These are phyloP conservation scores for Sclerodermus sp. DNA, from an alignment of 2,888 invertebrate genomes.

Conservation along the genomic window DNA sequence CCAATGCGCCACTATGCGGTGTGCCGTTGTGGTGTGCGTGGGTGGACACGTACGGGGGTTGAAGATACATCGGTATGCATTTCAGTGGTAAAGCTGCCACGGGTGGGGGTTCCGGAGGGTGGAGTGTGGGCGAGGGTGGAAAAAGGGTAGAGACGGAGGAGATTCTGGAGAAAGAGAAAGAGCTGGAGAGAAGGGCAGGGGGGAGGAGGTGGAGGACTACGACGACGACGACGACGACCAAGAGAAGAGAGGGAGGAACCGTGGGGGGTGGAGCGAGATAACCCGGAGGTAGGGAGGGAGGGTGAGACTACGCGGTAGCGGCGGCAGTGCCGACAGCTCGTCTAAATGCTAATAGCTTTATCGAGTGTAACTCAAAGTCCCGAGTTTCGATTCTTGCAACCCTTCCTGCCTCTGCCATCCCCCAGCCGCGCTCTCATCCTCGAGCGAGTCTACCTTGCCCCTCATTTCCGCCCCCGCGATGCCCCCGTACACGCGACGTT, in stretches of 20 bases:
- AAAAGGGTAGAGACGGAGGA: slow-evolving; percentile 1
- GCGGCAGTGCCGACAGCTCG: slow-evolving; percentile 51
- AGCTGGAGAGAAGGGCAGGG: slow-evolving; percentile 20
- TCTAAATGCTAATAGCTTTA: slow-evolving; percentile 59
- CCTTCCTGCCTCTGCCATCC: too few species aligned
- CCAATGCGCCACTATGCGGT: slow-evolving; percentile 27
- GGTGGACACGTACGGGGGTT: not conserved
- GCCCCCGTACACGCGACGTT: not conserved
- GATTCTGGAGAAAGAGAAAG: slow-evolving; percentile 12
- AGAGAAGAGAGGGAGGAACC: too few species aligned
- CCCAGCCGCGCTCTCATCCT: slow-evolving; percentile 10
- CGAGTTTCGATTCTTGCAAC: slow-evolving; percentile 45
- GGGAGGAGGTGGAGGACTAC: slow-evolving; percentile 9
- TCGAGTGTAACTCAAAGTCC: slow-evolving; percentile 52
- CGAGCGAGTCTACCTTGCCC: slow-evolving; percentile 20
- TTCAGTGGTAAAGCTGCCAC: slow-evolving; percentile 41
- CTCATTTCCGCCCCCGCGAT: slow-evolving; percentile 5
- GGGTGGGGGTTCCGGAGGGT: slow-evolving; percentile 14
- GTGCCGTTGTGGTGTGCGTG: slow-evolving; percentile 7
- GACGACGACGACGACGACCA: too few species aligned
- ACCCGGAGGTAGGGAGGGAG: slow-evolving; percentile 15
- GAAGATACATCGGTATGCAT: slow-evolving; percentile 52
- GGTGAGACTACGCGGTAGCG: slow-evolving; percentile 14
- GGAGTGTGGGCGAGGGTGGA: slow-evolving; percentile 19
- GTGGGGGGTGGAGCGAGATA: slow-evolving; percentile 19